Base-by-base conservation (phyloP, 2,113 vertebrate species). In the Marmota flaviventris region DNA sequence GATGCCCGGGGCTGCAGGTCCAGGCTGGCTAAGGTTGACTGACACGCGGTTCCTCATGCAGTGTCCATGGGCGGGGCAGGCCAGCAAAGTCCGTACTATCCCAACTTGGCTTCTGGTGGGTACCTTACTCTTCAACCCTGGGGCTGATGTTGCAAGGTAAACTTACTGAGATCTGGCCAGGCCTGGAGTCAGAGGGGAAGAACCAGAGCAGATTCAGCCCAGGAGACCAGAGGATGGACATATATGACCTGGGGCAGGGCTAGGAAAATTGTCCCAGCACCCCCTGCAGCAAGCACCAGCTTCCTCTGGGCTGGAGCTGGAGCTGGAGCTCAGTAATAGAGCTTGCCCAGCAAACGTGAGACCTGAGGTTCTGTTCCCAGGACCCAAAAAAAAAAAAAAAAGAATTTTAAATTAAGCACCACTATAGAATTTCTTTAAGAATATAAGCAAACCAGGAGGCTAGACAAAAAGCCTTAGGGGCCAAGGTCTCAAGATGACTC, bases 71-170 rank as follows among this genome's bases (percentile, higher is more conserved):
- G 56, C n/a, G 2, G 22, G 14, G 29, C 81, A 34, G 67, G 45
- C 6, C 8, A 12, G 37, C 16, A 42, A 37, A 32, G 11, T 12
- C 34, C 39, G 0, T 2, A 2, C 56, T 9, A 16, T 51, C 16
- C n/a, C 79, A 18, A 9, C 63, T 72, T 32, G 65, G 45, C 67
- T 25, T 39, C 2, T 18, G 39, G 78, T 65, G 14, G 0, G 27
- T 34, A 12, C 17, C 16, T 24, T 20, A 17, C 22, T 25, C 5
- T 58, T 75, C 37, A n/a, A 5, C 45, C 29, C 34, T 34, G 63
- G 72, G 27, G 48, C 48, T 73, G 78, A 61, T 3, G 2, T 81
- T 58, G 34, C 0, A 27, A 4, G 63, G 22, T 1, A 3, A n/a
- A 58, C 65, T 69, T 14, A 56, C 27, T 17, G 48, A 82, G 73